Conservation (phyloP, 2,888 invertebrate genomes). For the Tipula vernalis region DNA sequence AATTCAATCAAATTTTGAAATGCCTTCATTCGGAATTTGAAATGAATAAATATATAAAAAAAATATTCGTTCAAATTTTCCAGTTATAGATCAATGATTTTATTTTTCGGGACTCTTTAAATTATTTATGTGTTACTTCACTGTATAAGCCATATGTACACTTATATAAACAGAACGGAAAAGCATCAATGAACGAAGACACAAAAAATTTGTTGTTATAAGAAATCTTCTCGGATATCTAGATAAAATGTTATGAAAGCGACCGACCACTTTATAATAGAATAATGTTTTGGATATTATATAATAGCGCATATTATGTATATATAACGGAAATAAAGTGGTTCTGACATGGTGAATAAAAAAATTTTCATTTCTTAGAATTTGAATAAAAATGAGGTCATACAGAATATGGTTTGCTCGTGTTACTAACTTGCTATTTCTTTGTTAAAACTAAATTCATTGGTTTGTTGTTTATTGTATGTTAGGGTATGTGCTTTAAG, state of each 20-base stretch:
- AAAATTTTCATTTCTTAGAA: too few relatives aligned
- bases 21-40: neutral
- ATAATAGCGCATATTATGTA: too few relatives aligned
- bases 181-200: neutral
- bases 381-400: too few relatives aligned
- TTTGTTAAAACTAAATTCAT: too few relatives aligned
- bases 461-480: too few relatives aligned
- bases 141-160: neutral
- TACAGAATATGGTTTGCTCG: too few relatives aligned
- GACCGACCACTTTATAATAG: too few relatives aligned
- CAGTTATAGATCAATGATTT: neutral
- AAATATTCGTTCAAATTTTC: neutral
- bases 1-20: neutral
- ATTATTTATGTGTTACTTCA: neutral
- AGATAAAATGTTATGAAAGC: neutral
- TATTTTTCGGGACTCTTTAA: neutral
- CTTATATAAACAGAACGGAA: neutral
- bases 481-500: too few relatives aligned
- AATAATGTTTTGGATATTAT: too few relatives aligned
- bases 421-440: too few relatives aligned
- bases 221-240: neutral
- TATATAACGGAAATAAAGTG: too few relatives aligned
- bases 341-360: too few relatives aligned
- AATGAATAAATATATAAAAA: neutral
- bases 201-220: neutral